Conservation (phyloP, 2,797 vertebrate genomes). For the Lutjanus argentimaculatus region DNA sequence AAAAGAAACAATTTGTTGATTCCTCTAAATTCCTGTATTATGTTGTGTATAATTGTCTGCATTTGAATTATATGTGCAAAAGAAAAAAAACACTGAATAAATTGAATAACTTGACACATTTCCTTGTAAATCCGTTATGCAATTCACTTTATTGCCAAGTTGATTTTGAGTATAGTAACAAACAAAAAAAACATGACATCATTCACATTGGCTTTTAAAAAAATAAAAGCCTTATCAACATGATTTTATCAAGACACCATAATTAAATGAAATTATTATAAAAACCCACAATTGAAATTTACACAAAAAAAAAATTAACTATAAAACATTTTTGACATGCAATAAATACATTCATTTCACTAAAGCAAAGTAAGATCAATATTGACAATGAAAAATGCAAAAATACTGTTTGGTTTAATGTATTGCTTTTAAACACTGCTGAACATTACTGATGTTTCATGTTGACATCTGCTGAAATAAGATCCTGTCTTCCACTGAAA, state of each 20-base stretch:
- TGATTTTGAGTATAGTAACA: constrained; percentile 86
- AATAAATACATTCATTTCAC: constrained; percentile 92
- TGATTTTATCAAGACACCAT: constrained; percentile 78
- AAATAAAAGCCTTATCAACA: constrained; percentile 87
- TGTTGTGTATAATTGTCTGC: background rate
- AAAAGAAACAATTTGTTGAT: too few species aligned
- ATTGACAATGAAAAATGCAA: constrained; percentile 79
- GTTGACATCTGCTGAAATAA: constrained; percentile 51
- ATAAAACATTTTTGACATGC: constrained; percentile 89
- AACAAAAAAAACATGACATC: constrained; percentile 75
- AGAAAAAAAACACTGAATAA: background rate
- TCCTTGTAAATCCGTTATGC: constrained; percentile 72
- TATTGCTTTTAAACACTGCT: constrained; percentile 79
- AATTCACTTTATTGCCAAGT: constrained; percentile 89
- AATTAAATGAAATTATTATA: constrained; percentile 81
- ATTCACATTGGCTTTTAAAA: constrained; percentile 87
- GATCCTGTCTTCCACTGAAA: constrained; percentile 32
- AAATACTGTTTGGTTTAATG: constrained; percentile 87
- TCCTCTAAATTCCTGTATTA: too few species aligned
- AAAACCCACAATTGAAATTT: constrained; percentile 85
- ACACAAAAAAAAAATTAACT: constrained; percentile 84
- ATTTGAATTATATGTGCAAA: background rate
- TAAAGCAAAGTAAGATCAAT: constrained; percentile 84
- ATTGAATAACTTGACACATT: constrained; percentile 44
- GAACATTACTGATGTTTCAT: constrained; percentile 35